Base-by-base conservation (phyloP, 2,113 vertebrate genomes). In the Hippocampus guttulatus region DNA sequence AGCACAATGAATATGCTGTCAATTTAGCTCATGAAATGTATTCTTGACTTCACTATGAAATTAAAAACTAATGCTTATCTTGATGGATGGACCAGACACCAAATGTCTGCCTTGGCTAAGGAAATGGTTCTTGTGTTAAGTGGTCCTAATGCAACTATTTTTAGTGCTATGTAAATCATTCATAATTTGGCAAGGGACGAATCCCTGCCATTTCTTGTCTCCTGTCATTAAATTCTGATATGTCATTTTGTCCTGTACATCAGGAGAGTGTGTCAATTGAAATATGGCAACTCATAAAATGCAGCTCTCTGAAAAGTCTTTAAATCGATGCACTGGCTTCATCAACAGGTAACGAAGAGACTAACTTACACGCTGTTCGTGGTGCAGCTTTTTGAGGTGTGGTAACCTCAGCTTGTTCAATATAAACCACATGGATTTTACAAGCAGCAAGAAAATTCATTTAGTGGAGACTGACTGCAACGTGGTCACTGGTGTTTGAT, bases 111-210 rank as follows among this genome's bases (percentile, higher is more conserved):
- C 85, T 87, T 81, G 79, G 82, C 84, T 83, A 84, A 90, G 90
- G 91, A 93, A 92, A 92, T 92, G 87, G 89, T 84, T 89, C 87
- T 91, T 86, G 87, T 90, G 85, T 93, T 92, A 92, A 92, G 90
- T 85, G 89, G 87, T 88, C 91, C 86, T 92, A 90, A 92, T 86
- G 89, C 87, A 93, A 93, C 91, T 92, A 93, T 93, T 92, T 93
- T 92, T 93, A 92, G 92, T 92, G 91, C 90, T 91, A 88, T 92
- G 91, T 91, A 92, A 93, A 93, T 92, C 91, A 92, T 81, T 71
- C 83, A 89, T 90, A 83, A 90, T 91, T 91, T 90, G 82, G 78
- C 87, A 84, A 58, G 65, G 91, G 90, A 93, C 87, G 82, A 85
- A 92, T 87, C 81, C 65, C 68, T 23, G 49, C 86, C 88, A 83